Evolutionary conservation across 1,140 invertebrate species (phyloP), one percentile per base, ranked within the genome.

Genomic region (Brachionus asplanchnoidis): DNA sequence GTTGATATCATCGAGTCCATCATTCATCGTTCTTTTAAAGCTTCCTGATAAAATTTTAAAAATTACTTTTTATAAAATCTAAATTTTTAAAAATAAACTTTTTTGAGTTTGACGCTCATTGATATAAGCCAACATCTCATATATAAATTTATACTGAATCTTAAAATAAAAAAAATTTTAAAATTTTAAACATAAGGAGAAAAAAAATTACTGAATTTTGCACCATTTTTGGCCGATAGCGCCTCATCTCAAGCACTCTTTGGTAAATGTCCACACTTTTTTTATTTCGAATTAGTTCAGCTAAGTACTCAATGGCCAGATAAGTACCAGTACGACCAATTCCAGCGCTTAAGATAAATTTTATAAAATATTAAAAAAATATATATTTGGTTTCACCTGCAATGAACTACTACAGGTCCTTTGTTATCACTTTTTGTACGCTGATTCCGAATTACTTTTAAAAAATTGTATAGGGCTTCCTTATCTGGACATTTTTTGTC

Each of bases 311-410:
- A 85, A 97, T 92, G 1, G 97, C 95, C 86, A 92, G 91, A 85
- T 96, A 97, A 4, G 95, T 96, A 73, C 96, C 96, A 14, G 96
- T 97, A 86, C 96, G 92, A 46, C 96, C 96, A 53, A 97, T 95
- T 75, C 96, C 96, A 88, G 96, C 96, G 90, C 95, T 95, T 88
- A 84, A 12, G 32, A 36, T 36, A 60, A 26, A 7, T 7, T n/a
- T 44, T 8, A n/a, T 78, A 20, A 12, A 28, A 1, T 0, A 3
- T 14, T 20, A 23, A 46, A 46, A 46, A n/a, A n/a, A n/a, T n/a
- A 8, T 28, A 1, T 14, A 26, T 2, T n/a, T 28, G 6, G 8
- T 50, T 12, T 46, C 50, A 78, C 77, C 77, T 82, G 53, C 79
- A 82, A 68, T 82, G 79, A 28, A 82, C 79, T 1, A 82, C 26